Conservation (phyloP, 2,113 vertebrate genomes). For the Etheostoma cragini region DNA sequence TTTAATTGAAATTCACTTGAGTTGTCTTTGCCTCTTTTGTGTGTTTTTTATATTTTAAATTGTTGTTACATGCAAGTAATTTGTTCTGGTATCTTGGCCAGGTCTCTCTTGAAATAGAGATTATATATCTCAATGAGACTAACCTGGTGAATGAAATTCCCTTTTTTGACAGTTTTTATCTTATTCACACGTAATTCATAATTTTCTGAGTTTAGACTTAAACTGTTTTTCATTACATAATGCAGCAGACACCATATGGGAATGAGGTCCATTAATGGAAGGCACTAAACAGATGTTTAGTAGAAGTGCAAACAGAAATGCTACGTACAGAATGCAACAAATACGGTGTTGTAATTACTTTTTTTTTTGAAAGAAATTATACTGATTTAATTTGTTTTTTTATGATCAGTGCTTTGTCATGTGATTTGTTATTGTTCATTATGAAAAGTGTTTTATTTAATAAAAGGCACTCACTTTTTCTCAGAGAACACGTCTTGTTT, state of each 20-base stretch:
- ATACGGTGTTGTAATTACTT: background rate
- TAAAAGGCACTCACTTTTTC: background rate
- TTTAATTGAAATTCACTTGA: too few species aligned
- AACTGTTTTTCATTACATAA: background rate
- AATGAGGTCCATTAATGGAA: background rate
- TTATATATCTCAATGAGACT: too few species aligned
- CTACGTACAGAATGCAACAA: background rate
- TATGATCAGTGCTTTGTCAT: slow-evolving; percentile 6
- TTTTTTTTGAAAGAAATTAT: background rate
- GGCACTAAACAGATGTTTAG: slow-evolving; percentile 12
- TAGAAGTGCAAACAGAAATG: slow-evolving; percentile 1
- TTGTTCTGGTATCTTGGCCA: too few species aligned
- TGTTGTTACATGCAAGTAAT: too few species aligned
- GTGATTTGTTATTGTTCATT: background rate
- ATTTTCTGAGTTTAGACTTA: background rate
- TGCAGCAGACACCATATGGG: slow-evolving; percentile 2
- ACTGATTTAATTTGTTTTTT: background rate
- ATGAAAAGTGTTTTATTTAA: slow-evolving; percentile 10
- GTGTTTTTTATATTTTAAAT: too few species aligned
- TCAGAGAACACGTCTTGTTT: background rate
- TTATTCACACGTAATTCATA: slow-evolving; percentile 6
- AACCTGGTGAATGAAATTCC: too few species aligned
- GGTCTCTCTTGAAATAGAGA: too few species aligned
- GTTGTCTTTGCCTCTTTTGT: too few species aligned
- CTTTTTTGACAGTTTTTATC: background rate